phyloP scores from a whole-genome alignment of 2,113 vertebrate genomes.

The Cebus imitator region DNA sequence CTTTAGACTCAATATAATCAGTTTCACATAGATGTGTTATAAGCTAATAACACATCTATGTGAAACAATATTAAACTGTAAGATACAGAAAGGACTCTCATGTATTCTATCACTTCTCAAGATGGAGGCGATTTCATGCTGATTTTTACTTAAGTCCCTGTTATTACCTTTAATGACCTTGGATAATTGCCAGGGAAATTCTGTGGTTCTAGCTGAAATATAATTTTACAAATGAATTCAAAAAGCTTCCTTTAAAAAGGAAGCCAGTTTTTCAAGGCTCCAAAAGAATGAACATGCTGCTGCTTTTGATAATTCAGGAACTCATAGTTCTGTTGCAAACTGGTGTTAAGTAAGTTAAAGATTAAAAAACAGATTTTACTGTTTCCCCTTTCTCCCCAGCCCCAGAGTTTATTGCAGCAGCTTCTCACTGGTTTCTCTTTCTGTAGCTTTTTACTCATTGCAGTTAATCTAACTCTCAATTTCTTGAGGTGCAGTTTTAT shows the following conservation, averaged over 20 bases:
- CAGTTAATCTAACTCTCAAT: background rate
- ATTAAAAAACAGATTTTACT: conserved; percentile 42
- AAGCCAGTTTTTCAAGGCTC: conserved; percentile 41
- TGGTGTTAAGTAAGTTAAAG: conserved; percentile 27
- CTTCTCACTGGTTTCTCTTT: background rate
- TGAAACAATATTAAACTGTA: background rate
- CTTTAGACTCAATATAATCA: background rate
- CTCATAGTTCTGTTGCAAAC: conserved; percentile 44
- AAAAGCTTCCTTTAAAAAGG: conserved; percentile 41
- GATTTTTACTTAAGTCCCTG: background rate
- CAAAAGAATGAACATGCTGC: conserved; percentile 52
- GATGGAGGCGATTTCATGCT: background rate
- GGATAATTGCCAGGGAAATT: conserved; percentile 5
- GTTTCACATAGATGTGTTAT: too few relatives aligned
- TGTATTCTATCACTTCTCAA: background rate
- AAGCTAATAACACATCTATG: background rate
- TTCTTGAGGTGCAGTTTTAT: background rate
- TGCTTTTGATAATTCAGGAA: conserved; percentile 57
- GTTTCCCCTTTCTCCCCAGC: background rate
- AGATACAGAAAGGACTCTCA: background rate
- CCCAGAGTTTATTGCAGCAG: background rate
- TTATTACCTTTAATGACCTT: conserved; percentile 6
- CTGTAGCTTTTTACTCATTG: background rate
- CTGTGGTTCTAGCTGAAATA: background rate
- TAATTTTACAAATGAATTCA: background rate